Evolutionary conservation across 2,113 vertebrate species (phyloP).

Genomic region (Pongo abelii): DNA sequence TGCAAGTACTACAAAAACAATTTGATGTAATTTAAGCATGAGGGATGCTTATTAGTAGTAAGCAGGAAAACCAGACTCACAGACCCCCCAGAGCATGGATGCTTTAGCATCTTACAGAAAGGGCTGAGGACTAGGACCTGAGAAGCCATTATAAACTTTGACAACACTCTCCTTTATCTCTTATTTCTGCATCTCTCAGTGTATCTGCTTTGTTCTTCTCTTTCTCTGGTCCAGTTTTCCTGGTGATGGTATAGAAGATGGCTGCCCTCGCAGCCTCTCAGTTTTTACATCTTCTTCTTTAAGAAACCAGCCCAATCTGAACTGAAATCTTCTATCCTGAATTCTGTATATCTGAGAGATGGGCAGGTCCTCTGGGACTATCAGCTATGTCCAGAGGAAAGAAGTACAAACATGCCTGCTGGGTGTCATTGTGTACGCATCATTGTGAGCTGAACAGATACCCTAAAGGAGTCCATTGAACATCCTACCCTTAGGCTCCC

Average conservation of each 20-base stretch:
- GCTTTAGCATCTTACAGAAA: neutral
- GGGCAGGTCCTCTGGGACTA: neutral
- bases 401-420: neutral
- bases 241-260: neutral
- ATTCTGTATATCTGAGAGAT: neutral
- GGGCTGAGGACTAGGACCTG: neutral
- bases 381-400: neutral
- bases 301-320: slow-evolving; percentile 15
- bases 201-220: neutral
- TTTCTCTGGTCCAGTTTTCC: slow-evolving; percentile 5
- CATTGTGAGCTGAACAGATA: neutral
- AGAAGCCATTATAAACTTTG: neutral
- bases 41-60: neutral
- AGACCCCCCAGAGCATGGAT: neutral
- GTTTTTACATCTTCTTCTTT: neutral
- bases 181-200: neutral
- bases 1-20: neutral
- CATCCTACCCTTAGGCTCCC: too few species aligned
- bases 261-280: neutral
- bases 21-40: neutral
- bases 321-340: slow-evolving; percentile 25
- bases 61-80: neutral
- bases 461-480: neutral
- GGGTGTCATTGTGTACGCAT: neutral
- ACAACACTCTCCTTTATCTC: neutral